phyloP scores from a whole-genome alignment of 2,888 invertebrate genomes.

The Omphaloscelis lunosa region DNA sequence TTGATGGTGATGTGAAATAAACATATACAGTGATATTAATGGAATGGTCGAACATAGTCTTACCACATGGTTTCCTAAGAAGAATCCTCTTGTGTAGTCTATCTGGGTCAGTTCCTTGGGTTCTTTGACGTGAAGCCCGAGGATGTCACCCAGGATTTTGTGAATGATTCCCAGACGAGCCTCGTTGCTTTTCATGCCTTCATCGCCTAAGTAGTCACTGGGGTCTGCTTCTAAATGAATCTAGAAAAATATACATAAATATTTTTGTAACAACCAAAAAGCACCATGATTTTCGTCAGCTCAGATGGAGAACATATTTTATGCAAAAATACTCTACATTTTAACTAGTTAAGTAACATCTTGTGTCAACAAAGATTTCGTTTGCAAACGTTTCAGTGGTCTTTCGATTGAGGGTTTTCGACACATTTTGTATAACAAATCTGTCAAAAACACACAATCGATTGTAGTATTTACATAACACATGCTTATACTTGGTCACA shows the following conservation, averaged over 20 bases:
- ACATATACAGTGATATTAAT: constrained; percentile 59
- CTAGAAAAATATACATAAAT: constrained; percentile 81
- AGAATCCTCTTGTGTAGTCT: constrained; percentile 92
- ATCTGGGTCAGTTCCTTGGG: constrained; percentile 76
- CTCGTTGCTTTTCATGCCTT: constrained; percentile 88
- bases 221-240: constrained; percentile 96
- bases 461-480: background rate
- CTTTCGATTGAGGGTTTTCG: background rate
- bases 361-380: background rate
- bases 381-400: background rate
- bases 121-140: constrained; percentile 92
- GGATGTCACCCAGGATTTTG: constrained; percentile 93
- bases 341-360: background rate
- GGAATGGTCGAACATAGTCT: constrained; percentile 60
- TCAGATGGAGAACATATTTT: background rate
- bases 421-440: too few species aligned
- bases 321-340: background rate
- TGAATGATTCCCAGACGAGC: constrained; percentile 95
- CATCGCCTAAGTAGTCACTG: constrained; percentile 86
- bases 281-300: background rate
- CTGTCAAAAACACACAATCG: too few species aligned
- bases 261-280: background rate
- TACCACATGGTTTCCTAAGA: constrained; percentile 96
- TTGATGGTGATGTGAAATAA: constrained; percentile 77
- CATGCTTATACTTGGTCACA: background rate